These are phyloP conservation scores for Drusus annulatus DNA, from an alignment of 1,140 invertebrate genomes.

Conservation along the genomic window DNA sequence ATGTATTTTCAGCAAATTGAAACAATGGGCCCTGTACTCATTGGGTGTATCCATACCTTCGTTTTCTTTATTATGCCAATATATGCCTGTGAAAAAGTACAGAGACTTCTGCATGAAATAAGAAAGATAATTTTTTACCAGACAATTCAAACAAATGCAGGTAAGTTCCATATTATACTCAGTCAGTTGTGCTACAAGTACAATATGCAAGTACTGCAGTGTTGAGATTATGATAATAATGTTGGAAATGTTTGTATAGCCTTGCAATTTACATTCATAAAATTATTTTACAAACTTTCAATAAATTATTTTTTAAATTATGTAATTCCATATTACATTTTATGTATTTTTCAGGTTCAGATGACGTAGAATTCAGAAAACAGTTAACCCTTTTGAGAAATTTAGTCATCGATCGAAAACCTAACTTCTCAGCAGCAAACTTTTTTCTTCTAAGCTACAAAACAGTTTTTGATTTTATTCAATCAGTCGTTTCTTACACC, in stretches of 20 bases:
- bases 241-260: too few relatives aligned
- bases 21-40: not conserved
- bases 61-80: slow-evolving; percentile 9
- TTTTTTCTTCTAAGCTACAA: slow-evolving; percentile 35
- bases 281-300: too few relatives aligned
- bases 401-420: slow-evolving; percentile 2
- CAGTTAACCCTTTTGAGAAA: slow-evolving; percentile 1
- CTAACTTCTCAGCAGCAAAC: slow-evolving; percentile 16
- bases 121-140: not conserved
- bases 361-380: not conserved
- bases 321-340: too few relatives aligned
- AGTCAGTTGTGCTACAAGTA: not conserved
- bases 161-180: not conserved
- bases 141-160: slow-evolving; percentile 4
- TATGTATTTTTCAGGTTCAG: slow-evolving; percentile 11
- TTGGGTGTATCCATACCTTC: not conserved
- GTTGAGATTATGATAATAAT: too few relatives aligned
- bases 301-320: too few relatives aligned
- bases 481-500: slow-evolving; percentile 42
- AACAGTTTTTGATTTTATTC: slow-evolving; percentile 32
- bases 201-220: too few relatives aligned
- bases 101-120: not conserved
- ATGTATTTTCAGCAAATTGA: slow-evolving; percentile 12
- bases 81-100: slow-evolving; percentile 11
- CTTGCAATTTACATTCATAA: too few relatives aligned